Evolutionary conservation across 2,113 vertebrate genomes (phyloP).

Genomic region (Nicator chloris): DNA sequence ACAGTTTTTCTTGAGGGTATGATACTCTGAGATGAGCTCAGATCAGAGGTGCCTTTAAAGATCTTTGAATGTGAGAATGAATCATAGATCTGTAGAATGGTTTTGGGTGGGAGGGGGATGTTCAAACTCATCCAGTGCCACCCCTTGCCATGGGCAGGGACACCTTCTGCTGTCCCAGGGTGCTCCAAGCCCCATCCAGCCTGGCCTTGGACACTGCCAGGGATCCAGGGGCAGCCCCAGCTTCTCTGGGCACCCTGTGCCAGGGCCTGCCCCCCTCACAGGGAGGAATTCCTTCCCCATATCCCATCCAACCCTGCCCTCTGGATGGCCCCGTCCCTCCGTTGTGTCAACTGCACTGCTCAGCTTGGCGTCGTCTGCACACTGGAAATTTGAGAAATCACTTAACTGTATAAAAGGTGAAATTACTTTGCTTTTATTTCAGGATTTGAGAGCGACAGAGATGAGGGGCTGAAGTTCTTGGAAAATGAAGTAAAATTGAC

Average conservation of each 20-base stretch:
- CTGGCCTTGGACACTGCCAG: not conserved
- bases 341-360: not conserved
- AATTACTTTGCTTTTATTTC: not conserved
- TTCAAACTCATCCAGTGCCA: not conserved
- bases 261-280: fast-evolving
- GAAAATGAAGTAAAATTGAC: not conserved
- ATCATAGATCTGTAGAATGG: not conserved
- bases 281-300: not conserved
- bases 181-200: fast-evolving
- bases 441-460: not conserved
- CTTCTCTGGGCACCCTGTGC: not conserved
- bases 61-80: not conserved
- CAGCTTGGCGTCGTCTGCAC: not conserved
- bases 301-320: not conserved
- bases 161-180: fast-evolving
- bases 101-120: not conserved
- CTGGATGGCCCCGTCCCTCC: not conserved
- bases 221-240: not conserved
- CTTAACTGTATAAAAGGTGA: not conserved
- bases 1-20: not conserved
- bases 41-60: not conserved
- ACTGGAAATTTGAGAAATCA: not conserved
- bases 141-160: not conserved
- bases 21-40: not conserved
- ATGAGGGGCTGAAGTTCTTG: not conserved